phyloP scores from a whole-genome alignment of 2,113 vertebrate species.

The Amazona vittata region DNA sequence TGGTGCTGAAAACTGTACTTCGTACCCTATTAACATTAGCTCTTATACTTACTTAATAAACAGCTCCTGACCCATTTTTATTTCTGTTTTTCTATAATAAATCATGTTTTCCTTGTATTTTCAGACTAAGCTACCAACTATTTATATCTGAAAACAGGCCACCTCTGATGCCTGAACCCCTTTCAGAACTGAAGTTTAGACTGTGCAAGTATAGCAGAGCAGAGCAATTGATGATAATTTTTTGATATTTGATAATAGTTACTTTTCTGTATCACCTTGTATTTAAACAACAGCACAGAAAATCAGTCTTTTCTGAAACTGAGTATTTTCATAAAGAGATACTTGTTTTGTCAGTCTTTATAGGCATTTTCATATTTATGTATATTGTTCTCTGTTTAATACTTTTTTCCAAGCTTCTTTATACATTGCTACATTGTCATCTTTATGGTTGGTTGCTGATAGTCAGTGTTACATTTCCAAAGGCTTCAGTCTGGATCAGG shows the following conservation, averaged over 20 bases:
- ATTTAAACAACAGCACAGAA: not conserved
- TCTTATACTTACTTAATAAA: not conserved
- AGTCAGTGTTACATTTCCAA: not conserved
- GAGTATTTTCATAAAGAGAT: not conserved
- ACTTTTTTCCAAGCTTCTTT: not conserved
- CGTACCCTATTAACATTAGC: not conserved
- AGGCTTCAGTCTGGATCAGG: not conserved
- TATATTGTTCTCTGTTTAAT: not conserved
- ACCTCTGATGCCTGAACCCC: not conserved
- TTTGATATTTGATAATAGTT: not conserved
- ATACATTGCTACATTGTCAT: not conserved
- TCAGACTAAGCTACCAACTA: not conserved
- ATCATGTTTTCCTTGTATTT: not conserved
- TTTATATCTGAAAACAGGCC: not conserved
- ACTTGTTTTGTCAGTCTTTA: not conserved
- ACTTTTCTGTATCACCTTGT: not conserved
- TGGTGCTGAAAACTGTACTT: constrained; percentile 23
- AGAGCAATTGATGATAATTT: not conserved
- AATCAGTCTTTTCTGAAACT: not conserved
- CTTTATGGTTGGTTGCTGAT: not conserved
- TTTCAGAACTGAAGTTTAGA: not conserved
- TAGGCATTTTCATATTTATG: not conserved
- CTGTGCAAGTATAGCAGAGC: not conserved
- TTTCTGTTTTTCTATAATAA: not conserved
- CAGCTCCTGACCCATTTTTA: constrained; percentile 4